These are phyloP conservation scores for Escarpia spicata DNA, from an alignment of 2,888 invertebrate species.

Conservation along the genomic window DNA sequence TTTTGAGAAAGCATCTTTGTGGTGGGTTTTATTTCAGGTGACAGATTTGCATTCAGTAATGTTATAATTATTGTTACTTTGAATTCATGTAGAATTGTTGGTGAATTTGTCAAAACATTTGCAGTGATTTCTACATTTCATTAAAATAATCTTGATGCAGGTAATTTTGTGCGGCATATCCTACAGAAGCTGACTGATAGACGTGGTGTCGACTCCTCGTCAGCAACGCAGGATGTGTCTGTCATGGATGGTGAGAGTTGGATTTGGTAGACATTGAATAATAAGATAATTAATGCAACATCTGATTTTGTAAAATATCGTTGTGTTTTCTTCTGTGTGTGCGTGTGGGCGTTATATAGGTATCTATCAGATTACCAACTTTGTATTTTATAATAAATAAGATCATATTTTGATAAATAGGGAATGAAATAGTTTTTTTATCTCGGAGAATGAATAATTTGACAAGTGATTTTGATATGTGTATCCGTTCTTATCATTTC, in stretches of 20 bases:
- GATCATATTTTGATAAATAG: too few species aligned
- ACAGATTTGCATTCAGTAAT: too few species aligned
- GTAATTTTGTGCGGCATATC: constrained; percentile 31
- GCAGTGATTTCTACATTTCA: neutral
- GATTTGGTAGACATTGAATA: neutral
- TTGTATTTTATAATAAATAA: too few species aligned
- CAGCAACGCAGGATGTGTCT: neutral
- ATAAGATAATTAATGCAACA: neutral
- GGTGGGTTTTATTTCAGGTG: too few species aligned
- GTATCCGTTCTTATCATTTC: neutral
- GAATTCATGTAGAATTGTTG: too few species aligned
- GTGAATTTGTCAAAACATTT: too few species aligned
- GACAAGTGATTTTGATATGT: too few species aligned
- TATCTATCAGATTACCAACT: too few species aligned
- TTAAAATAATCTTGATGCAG: constrained; percentile 24
- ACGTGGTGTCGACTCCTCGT: neutral
- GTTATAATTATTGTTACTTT: too few species aligned
- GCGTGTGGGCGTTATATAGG: too few species aligned
- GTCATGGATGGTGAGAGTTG: neutral
- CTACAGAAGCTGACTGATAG: constrained; percentile 27
- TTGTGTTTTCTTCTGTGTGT: neutral
- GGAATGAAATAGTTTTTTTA: neutral
- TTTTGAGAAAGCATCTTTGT: too few species aligned
- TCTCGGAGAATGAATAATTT: too few species aligned
- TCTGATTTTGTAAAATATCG: neutral